Conservation (phyloP, 2,888 invertebrate species). For the Drosophila flavopinicola region DNA sequence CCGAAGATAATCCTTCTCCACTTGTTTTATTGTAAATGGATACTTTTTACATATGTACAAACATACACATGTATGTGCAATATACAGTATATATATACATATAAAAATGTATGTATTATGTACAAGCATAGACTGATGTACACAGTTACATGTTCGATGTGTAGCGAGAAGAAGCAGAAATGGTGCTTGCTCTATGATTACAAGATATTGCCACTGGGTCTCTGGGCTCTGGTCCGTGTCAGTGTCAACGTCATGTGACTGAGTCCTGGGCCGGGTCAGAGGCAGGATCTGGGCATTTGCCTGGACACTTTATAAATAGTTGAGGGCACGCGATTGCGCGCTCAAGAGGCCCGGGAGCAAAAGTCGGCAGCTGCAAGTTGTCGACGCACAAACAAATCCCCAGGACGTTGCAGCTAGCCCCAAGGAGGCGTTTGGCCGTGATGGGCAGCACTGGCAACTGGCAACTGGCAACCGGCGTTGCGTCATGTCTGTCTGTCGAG, state of each 20-base stretch:
- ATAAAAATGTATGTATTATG: too few relatives aligned
- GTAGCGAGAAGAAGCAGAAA: background rate
- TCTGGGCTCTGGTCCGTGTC: background rate
- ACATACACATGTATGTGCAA: too few relatives aligned
- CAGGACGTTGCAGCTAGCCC: conserved; percentile 36
- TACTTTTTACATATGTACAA: too few relatives aligned
- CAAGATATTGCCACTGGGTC: background rate
- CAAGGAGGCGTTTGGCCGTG: background rate
- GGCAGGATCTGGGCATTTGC: conserved; percentile 1
- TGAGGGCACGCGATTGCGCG: conserved; percentile 13
- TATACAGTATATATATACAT: too few relatives aligned
- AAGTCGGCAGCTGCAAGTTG: background rate
- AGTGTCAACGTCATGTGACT: too few relatives aligned
- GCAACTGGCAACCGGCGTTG: conserved; percentile 22
- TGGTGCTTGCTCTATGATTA: background rate
- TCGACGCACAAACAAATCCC: conserved; percentile 5
- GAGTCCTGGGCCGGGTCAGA: background rate
- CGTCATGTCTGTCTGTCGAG: conserved; percentile 31
- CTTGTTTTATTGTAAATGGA: too few relatives aligned
- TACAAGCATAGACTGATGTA: too few relatives aligned
- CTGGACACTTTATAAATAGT: conserved; percentile 37
- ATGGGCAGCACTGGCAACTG: conserved; percentile 3
- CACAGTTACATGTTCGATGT: too few relatives aligned
- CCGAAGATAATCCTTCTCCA: too few relatives aligned
- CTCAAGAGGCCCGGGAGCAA: conserved; percentile 7